Conservation (phyloP, 2,113 vertebrate genomes). For the Pterocles orientalis region DNA sequence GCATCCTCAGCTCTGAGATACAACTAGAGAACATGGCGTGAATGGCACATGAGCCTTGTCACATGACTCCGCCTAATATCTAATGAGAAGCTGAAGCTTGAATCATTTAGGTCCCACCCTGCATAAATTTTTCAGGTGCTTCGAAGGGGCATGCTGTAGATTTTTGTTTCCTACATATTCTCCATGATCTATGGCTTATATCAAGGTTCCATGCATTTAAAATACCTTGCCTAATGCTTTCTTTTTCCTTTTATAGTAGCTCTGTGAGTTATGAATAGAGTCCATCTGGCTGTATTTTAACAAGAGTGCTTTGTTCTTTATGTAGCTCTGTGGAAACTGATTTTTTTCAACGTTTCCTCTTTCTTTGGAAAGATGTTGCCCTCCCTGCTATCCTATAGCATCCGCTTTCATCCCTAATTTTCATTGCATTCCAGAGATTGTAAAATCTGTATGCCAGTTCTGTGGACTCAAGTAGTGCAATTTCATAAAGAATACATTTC, state of each 20-base stretch:
- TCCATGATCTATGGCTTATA: neutral
- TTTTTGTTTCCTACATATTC: neutral
- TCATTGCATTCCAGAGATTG: neutral
- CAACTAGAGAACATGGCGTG: neutral
- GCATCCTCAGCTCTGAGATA: neutral
- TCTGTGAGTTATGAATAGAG: neutral
- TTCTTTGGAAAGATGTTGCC: neutral
- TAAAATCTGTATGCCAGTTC: neutral
- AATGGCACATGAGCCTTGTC: neutral
- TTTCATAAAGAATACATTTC: neutral
- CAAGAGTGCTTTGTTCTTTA: neutral
- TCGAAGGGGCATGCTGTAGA: neutral
- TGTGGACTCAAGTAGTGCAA: neutral
- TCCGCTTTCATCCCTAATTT: neutral
- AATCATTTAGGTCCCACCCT: neutral
- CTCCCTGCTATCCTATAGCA: neutral
- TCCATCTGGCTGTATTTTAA: neutral
- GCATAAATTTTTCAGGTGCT: neutral
- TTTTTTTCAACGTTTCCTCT: neutral
- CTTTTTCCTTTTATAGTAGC: neutral
- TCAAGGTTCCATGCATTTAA: constrained; percentile 18
- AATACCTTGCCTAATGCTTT: neutral
- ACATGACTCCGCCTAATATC: neutral
- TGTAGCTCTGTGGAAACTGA: neutral
- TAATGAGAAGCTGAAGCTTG: neutral